These are phyloP conservation scores for Dicyrtomina minuta DNA, from an alignment of 2,888 invertebrate species.

Conservation along the genomic window DNA sequence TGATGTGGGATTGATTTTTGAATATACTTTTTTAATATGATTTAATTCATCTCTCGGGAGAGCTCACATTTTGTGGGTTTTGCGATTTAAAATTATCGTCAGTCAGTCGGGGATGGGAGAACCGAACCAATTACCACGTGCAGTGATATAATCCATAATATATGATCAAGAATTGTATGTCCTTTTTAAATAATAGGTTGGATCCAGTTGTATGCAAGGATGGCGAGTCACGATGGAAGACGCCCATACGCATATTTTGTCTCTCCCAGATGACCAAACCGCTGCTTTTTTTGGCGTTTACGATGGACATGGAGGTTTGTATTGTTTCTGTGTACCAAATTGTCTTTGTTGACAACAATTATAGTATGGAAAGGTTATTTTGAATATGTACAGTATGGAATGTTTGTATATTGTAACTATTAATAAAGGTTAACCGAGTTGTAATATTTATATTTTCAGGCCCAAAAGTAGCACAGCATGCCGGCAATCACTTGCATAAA, in stretches of 20 bases:
- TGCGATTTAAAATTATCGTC: too few relatives aligned
- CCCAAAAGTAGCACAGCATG: constrained; percentile 87
- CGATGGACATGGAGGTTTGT: constrained; percentile 91
- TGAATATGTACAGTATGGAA: background rate
- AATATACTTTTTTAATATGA: too few relatives aligned
- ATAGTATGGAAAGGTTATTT: background rate
- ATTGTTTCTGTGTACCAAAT: too few relatives aligned
- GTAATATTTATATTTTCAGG: too few relatives aligned
- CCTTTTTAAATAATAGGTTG: constrained; percentile 64
- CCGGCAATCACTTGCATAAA: constrained; percentile 92
- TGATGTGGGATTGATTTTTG: too few relatives aligned
- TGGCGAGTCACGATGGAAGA: constrained; percentile 99
- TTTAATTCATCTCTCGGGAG: too few relatives aligned
- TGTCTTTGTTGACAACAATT: background rate
- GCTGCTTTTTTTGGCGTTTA: constrained; percentile 96
- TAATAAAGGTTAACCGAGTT: too few relatives aligned
- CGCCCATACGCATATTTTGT: constrained; percentile 89
- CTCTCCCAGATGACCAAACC: constrained; percentile 87
- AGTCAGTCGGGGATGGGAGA: too few relatives aligned
- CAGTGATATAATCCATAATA: too few relatives aligned
- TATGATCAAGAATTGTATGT: background rate
- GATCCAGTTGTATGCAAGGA: constrained; percentile 99
- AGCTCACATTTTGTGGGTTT: too few relatives aligned
- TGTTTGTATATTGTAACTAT: too few relatives aligned
- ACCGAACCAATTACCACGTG: too few relatives aligned